Evolutionary conservation across 2,113 vertebrate species (phyloP).

Genomic region (Oryzias javanicus): DNA sequence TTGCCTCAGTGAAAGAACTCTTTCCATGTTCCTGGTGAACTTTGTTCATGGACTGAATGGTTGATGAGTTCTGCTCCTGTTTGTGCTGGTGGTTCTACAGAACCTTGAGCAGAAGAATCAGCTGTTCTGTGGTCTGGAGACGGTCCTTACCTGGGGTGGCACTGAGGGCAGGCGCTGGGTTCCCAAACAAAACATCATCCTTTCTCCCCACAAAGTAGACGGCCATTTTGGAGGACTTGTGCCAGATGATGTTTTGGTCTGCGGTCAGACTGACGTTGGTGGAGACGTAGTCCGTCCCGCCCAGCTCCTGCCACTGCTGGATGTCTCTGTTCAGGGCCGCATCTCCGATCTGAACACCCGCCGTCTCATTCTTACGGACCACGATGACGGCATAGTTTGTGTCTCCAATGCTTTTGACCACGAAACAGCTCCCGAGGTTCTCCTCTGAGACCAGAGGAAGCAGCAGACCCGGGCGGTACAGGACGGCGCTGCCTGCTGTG

Average conservation of each 20-base stretch:
- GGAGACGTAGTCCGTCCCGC: slow-evolving; percentile 19
- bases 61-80: too few relatives aligned
- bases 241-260: slow-evolving; percentile 43
- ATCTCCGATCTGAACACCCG: not conserved
- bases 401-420: fast-evolving
- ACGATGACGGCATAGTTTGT: slow-evolving; percentile 34
- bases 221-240: slow-evolving; percentile 47
- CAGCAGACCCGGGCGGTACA: slow-evolving; percentile 39
- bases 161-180: slow-evolving; percentile 56
- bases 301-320: slow-evolving; percentile 15
- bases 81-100: too few relatives aligned
- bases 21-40: too few relatives aligned
- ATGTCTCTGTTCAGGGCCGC: fast-evolving
- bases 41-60: too few relatives aligned
- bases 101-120: too few relatives aligned
- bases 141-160: slow-evolving; percentile 56
- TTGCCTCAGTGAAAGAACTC: too few relatives aligned
- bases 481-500: not conserved
- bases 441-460: slow-evolving; percentile 50
- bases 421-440: slow-evolving; percentile 59
- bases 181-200: slow-evolving; percentile 6
- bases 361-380: not conserved
- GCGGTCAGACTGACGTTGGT: fast-evolving
- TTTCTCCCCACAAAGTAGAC: slow-evolving; percentile 47
- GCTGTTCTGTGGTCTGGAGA: not conserved